Base-by-base conservation (phyloP, 2,888 invertebrate genomes). In the Eucera pruinosa region DNA sequence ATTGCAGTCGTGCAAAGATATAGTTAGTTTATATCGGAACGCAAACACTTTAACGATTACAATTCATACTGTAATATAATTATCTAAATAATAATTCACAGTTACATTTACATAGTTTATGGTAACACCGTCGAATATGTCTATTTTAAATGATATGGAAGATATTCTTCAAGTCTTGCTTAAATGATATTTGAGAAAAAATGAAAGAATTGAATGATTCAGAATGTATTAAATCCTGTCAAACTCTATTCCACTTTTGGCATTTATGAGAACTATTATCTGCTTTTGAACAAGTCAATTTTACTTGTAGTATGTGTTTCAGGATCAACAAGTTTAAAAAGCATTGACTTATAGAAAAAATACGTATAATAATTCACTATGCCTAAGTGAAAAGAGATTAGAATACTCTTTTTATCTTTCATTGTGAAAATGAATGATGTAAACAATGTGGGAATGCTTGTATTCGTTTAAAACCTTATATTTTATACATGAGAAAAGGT, bases 401-500 rank as follows among this genome's bases (percentile, higher is more conserved):
- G 33, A 78, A 64, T 72, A 64, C 72, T 78, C 58, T 13, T 41
- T n/a, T n/a, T 66, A 67, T 65, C 55, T 71, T 71, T 71, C 54
- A 67, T 73, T 65, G 36, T 57, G 64, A 23, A 78, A 70, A 54
- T 55, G 61, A 83, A 70, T 83, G 45, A 65, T 64, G 66, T 78
- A 68, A 67, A 61, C 48, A 61, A 55, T 50, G 64, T 50, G 58
- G 52, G 68, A 66, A 69, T 80, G 67, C 47, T 64, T 83, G 74
- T 80, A 75, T 73, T 79, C 64, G 18, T 74, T 81, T 73, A 69
- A 66, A 36, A 74, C 55, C 68, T 84, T 78, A 74, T 84, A 73
- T 82, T 83, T 85, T 83, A 60, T 84, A 83, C 65, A 64, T 61
- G 50, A 77, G 57, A 48, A 33, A 43, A 41, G 67, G n/a, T 54